These are phyloP conservation scores for Heteromurus nitidus DNA, from an alignment of 2,888 invertebrate species.

Conservation along the genomic window DNA sequence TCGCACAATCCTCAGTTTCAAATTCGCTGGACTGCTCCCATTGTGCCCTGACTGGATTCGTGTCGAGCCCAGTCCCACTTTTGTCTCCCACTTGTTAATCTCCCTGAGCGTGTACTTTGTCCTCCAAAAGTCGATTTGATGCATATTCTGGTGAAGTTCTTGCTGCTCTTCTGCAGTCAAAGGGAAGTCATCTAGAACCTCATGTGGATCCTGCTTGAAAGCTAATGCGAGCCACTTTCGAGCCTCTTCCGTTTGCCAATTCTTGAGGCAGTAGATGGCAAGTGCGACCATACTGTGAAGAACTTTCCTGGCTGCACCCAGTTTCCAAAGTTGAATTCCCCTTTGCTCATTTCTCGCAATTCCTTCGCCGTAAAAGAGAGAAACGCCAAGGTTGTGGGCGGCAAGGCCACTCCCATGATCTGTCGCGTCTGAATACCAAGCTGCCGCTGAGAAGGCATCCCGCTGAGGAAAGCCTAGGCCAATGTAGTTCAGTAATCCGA, in stretches of 20 bases:
- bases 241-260: conserved; percentile 64
- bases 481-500: conserved; percentile 52
- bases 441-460: conserved; percentile 57
- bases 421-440: conserved; percentile 57
- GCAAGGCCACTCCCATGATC: conserved; percentile 66
- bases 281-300: conserved; percentile 62
- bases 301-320: conserved; percentile 61
- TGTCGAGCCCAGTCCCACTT: conserved; percentile 44
- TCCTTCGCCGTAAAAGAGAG: conserved; percentile 46
- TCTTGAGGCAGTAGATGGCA: conserved; percentile 62
- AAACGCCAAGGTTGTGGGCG: conserved; percentile 59
- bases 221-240: conserved; percentile 59
- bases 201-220: conserved; percentile 40
- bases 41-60: not conserved
- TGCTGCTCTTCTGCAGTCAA: conserved; percentile 47
- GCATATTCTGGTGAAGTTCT: conserved; percentile 39
- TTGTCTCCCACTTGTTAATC: conserved; percentile 62
- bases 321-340: conserved; percentile 65
- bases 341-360: conserved; percentile 43
- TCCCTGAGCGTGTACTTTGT: conserved; percentile 46
- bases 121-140: conserved; percentile 58
- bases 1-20: conserved; percentile 57
- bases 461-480: conserved; percentile 58
- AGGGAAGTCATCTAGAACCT: conserved; percentile 39
- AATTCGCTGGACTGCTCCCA: conserved; percentile 31